These are phyloP conservation scores for Sebastes schlegelii DNA, from an alignment of 2,113 vertebrate genomes.

Conservation along the genomic window DNA sequence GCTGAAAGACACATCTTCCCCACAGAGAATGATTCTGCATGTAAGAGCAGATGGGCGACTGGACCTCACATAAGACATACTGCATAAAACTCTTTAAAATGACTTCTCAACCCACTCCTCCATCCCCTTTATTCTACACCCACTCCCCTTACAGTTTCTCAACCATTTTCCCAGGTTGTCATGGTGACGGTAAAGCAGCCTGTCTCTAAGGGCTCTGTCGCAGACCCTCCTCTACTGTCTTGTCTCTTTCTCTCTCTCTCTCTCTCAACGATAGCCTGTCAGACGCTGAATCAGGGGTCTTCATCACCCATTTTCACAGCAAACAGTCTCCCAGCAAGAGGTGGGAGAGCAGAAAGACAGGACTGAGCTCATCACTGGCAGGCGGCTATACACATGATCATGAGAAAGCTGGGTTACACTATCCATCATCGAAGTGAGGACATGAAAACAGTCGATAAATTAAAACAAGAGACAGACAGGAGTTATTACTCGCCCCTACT, in stretches of 20 bases:
- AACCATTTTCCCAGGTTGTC: slow-evolving; percentile 58
- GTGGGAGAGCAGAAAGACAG: slow-evolving; percentile 22
- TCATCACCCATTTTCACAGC: slow-evolving; percentile 45
- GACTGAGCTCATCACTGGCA: slow-evolving; percentile 28
- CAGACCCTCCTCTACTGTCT: slow-evolving; percentile 46
- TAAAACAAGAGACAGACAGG: slow-evolving; percentile 10
- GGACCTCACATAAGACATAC: slow-evolving; percentile 16
- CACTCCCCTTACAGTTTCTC: background rate
- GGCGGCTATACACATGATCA: slow-evolving; percentile 1
- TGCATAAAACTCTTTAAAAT: slow-evolving; percentile 40
- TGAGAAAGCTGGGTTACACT: slow-evolving; percentile 7
- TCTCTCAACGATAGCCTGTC: background rate
- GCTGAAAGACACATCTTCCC: slow-evolving; percentile 9
- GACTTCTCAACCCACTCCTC: slow-evolving; percentile 34
- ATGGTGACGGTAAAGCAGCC: slow-evolving; percentile 68
- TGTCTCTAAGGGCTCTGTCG: slow-evolving; percentile 55
- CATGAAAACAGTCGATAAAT: slow-evolving; percentile 33
- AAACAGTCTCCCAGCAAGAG: slow-evolving; percentile 30
- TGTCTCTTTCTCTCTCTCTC: slow-evolving; percentile 9
- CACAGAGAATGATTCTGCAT: background rate
- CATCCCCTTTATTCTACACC: slow-evolving; percentile 27
- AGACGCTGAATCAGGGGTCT: slow-evolving; percentile 31
- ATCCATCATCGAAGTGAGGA: slow-evolving; percentile 17
- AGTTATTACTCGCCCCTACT: slow-evolving; percentile 29
- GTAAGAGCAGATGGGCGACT: background rate